A percentile compares a stretch with the other conserved stretches of the same genome.
These are phyloP conservation scores for Tenualosa thibaudeaui DNA, from an alignment of 2,797 vertebrate genomes.

Conservation along the genomic window DNA sequence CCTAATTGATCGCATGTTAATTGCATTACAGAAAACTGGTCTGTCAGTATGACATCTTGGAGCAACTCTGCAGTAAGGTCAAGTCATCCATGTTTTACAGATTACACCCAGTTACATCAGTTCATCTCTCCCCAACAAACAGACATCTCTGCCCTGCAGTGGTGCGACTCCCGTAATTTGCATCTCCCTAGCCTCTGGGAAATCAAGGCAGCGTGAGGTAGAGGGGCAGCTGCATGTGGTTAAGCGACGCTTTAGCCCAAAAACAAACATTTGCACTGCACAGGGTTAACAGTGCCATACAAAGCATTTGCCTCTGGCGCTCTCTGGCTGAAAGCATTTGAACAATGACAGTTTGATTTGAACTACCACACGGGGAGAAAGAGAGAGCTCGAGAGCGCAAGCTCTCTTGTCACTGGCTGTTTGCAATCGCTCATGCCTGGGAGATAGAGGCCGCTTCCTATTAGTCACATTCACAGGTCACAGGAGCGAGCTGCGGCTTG, in stretches of 20 bases:
- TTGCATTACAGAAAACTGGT: conserved; percentile 32
- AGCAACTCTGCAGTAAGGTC: conserved; percentile 5
- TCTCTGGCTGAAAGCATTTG: conserved; percentile 36
- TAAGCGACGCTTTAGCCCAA: neutral
- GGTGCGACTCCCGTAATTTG: neutral
- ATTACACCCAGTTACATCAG: conserved; percentile 1
- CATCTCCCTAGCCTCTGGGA: neutral
- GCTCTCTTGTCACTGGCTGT: conserved; percentile 36
- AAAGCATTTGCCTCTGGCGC: conserved; percentile 33
- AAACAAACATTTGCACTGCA: conserved; percentile 38
- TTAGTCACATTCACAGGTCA: conserved; percentile 72
- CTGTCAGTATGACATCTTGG: neutral
- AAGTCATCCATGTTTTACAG: neutral
- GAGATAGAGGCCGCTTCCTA: conserved; percentile 62
- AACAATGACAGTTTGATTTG: conserved; percentile 47
- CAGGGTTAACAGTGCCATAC: conserved; percentile 16
- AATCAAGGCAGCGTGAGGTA: neutral
- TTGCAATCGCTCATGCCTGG: conserved; percentile 73
- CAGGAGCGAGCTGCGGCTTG: conserved; percentile 53
- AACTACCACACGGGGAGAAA: conserved; percentile 55
- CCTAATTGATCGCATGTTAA: conserved; percentile 46
- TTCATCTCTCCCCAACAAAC: neutral
- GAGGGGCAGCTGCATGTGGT: conserved; percentile 15
- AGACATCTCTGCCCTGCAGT: neutral
- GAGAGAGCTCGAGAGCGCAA: neutral